Evolutionary conservation across 2,888 invertebrate genomes (phyloP).

Genomic region (Heteropelma amictum): DNA sequence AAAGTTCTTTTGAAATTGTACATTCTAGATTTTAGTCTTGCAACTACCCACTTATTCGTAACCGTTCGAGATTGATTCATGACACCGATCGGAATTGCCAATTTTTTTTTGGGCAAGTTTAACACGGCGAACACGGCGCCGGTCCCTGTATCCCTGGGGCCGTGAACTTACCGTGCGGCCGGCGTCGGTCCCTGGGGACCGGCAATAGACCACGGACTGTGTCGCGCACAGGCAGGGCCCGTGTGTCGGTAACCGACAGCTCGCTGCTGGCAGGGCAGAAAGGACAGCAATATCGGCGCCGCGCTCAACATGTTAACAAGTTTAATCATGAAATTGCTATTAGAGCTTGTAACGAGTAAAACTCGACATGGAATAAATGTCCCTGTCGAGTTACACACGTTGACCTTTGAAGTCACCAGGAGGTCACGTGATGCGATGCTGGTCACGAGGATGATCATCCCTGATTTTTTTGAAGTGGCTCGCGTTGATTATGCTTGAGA

Average conservation of each 20-base stretch:
- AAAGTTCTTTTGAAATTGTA: neutral
- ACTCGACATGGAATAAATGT: neutral
- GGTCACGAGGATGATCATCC: constrained; percentile 1
- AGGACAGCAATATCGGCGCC: too few species aligned
- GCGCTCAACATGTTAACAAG: too few species aligned
- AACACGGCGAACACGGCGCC: too few species aligned
- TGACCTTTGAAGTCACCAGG: constrained; percentile 2
- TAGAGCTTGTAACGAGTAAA: constrained; percentile 15
- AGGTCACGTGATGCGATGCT: neutral
- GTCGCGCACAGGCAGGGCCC: too few species aligned
- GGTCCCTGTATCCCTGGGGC: too few species aligned
- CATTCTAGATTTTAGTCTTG: neutral
- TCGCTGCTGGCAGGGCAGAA: too few species aligned
- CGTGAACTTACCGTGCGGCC: too few species aligned
- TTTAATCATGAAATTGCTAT: constrained; percentile 12
- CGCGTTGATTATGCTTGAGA: too few species aligned
- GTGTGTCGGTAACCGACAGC: neutral
- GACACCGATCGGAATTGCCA: neutral
- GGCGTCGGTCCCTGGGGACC: too few species aligned
- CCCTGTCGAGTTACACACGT: neutral
- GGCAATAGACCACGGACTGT: too few species aligned
- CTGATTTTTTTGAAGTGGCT: neutral
- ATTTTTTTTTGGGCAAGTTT: neutral
- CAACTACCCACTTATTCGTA: neutral
- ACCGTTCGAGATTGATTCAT: neutral